A percentile compares a stretch with the other conserved stretches of the same genome.
phyloP scores from a whole-genome alignment of 2,888 invertebrate species.

The Eristalis arbustorum region DNA sequence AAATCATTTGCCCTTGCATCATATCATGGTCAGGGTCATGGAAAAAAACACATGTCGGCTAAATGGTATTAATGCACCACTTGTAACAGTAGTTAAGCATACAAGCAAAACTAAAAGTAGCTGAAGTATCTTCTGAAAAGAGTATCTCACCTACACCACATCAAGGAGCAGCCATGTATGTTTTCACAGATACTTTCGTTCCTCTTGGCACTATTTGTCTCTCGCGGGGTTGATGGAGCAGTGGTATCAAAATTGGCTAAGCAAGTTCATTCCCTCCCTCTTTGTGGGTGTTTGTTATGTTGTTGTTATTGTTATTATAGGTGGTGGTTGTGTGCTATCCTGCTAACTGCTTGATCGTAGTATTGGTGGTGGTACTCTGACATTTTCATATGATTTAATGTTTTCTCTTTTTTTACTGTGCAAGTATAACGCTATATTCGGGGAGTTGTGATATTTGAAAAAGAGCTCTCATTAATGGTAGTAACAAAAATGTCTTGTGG shows the following conservation, averaged over 20 bases:
- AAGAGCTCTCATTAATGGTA: conserved; percentile 36
- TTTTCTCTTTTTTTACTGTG: conserved; percentile 27
- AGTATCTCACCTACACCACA: conserved; percentile 34
- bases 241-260: conserved; percentile 18
- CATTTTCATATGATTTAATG: conserved; percentile 44
- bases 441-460: conserved; percentile 45
- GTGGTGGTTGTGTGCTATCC: neutral
- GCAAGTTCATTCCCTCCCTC: conserved; percentile 32
- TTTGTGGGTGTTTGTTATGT: conserved; percentile 20
- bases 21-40: conserved; percentile 63
- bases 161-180: neutral
- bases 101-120: conserved; percentile 42
- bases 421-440: conserved; percentile 19
- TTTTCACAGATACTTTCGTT: neutral
- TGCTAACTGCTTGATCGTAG: neutral
- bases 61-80: conserved; percentile 49
- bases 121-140: neutral
- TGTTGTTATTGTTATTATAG: neutral
- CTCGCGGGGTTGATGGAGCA: conserved; percentile 39
- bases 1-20: conserved; percentile 29
- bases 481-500: conserved; percentile 43
- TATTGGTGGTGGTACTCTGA: conserved; percentile 36
- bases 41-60: conserved; percentile 41
- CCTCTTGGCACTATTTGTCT: conserved; percentile 8
- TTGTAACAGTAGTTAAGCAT: conserved; percentile 25